Evolutionary conservation across 2,888 invertebrate genomes (phyloP), one percentile per base, ranked within the genome.

Genomic region (Euphydryas editha): DNA sequence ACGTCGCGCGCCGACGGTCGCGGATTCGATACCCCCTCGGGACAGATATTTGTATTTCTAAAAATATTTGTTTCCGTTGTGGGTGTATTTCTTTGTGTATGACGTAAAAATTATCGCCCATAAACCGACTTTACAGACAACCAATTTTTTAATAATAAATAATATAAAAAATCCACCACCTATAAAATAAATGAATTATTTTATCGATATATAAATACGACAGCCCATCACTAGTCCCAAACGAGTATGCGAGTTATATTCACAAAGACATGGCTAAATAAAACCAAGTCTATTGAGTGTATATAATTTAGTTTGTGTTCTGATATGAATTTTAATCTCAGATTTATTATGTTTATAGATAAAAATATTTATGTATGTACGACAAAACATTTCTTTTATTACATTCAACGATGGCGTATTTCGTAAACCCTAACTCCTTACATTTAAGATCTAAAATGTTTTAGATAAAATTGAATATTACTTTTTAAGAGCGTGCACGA

Each of bases 241-340:
- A 76, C 74, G 75, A 76, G 72, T 76, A 74, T 74, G 75, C 76
- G 81, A 84, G 82, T 82, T 83, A 82, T 81, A 80, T 81, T 78
- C 73, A 73, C 78, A 72, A 75, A 81, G 81, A 83, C 83, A 81
- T 78, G 78, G 78, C 78, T 81, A 80, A 81, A 83, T 82, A 83
- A 82, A 83, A 81, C 71, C 78, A 78, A 78, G 76, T 79, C 75
- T 79, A 82, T 83, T 80, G 82, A 78, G 74, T 78, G 70, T 80
- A 76, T 77, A 80, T 81, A 81, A 78, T 82, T 81, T 76, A 78
- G 72, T 73, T 73, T 77, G 60, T 51, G 15, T 56, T 20, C 42
- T 62, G 67, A 71, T 69, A 67, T 71, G 69, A 67, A 71, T 71
- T 71, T 69, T 69, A 69, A 71, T 69, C 69, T 69, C 18, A 56